These are phyloP conservation scores for Anorthoa munda DNA, from an alignment of 2,888 invertebrate species.

Conservation along the genomic window DNA sequence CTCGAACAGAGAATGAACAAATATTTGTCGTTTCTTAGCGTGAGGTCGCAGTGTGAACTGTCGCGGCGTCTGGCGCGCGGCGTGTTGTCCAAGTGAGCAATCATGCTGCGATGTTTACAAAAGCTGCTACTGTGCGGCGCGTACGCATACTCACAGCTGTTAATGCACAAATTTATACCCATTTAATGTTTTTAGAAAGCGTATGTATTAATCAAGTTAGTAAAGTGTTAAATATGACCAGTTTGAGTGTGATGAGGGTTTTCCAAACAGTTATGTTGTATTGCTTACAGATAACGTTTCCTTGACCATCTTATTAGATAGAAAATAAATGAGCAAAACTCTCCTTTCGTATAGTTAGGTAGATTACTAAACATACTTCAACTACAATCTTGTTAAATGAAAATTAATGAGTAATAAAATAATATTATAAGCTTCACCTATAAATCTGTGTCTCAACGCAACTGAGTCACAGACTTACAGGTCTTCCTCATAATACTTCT, in stretches of 20 bases:
- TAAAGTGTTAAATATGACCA: conserved; percentile 43
- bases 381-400: conserved; percentile 25
- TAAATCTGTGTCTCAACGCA: conserved; percentile 23
- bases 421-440: conserved; percentile 10
- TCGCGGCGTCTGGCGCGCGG: background rate
- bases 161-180: conserved; percentile 49
- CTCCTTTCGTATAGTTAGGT: conserved; percentile 1
- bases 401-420: conserved; percentile 36
- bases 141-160: conserved; percentile 40
- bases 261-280: conserved; percentile 21
- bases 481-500: conserved; percentile 20
- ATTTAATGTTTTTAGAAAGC: conserved; percentile 61
- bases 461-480: conserved; percentile 10
- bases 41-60: conserved; percentile 49
- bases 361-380: conserved; percentile 17
- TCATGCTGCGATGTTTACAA: conserved; percentile 55
- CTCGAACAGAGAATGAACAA: conserved; percentile 45
- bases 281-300: conserved; percentile 10
- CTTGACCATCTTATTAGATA: conserved; percentile 19
- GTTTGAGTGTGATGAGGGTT: conserved; percentile 16
- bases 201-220: conserved; percentile 51
- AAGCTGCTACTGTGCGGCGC: conserved; percentile 49
- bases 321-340: conserved; percentile 18
- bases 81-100: conserved; percentile 36
- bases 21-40: conserved; percentile 57